phyloP scores from a whole-genome alignment of 2,113 vertebrate genomes.

The Notarius quadriscutis region DNA sequence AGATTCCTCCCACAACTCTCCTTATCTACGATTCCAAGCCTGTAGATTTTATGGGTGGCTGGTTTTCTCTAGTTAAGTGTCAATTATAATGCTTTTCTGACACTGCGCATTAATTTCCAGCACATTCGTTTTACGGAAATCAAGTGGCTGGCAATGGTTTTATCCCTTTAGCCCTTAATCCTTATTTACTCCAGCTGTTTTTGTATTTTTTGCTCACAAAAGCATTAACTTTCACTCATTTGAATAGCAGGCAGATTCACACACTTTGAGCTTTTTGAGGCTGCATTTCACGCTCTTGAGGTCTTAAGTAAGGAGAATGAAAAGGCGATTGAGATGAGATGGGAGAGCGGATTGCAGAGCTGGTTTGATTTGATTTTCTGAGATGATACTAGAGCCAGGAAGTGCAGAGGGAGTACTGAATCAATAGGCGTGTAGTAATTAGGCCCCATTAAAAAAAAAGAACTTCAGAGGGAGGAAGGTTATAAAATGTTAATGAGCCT shows the following conservation, averaged over 20 bases:
- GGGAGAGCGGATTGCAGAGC: conserved; percentile 33
- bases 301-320: conserved; percentile 33
- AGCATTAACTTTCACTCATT: conserved; percentile 44
- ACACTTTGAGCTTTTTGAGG: conserved; percentile 28
- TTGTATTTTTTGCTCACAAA: conserved; percentile 45
- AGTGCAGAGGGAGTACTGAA: conserved; percentile 62
- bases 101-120: conserved; percentile 46
- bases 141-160: conserved; percentile 46
- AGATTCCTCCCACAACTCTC: conserved; percentile 36
- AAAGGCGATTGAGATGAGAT: conserved; percentile 40
- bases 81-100: conserved; percentile 55
- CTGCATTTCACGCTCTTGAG: conserved; percentile 35
- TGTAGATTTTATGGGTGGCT: conserved; percentile 43
- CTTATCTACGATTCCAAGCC: conserved; percentile 46
- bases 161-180: conserved; percentile 58
- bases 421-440: conserved; percentile 68
- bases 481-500: conserved; percentile 73
- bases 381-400: conserved; percentile 56
- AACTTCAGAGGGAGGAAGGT: conserved; percentile 66
- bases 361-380: conserved; percentile 50
- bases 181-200: conserved; percentile 53
- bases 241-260: conserved; percentile 37
- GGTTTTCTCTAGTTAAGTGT: conserved; percentile 43
- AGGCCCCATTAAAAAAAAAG: conserved; percentile 68
- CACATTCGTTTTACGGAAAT: conserved; percentile 52